Evolutionary conservation across 2,797 vertebrate species (phyloP).

Genomic region (Pipistrellus pygmaeus): DNA sequence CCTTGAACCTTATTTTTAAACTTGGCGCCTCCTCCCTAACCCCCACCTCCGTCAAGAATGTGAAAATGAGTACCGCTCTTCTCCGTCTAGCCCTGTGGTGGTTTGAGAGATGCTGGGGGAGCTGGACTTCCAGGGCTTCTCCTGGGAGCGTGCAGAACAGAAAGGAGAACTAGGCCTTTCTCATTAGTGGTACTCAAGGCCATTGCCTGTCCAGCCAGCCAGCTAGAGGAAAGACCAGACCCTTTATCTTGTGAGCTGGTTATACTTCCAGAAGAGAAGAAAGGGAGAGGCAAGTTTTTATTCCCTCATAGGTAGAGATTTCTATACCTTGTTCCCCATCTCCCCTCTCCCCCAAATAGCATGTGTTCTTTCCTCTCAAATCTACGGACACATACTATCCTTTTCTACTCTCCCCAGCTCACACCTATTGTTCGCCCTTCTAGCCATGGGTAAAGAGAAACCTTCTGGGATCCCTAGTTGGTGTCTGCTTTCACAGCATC

Average conservation of each 20-base stretch:
- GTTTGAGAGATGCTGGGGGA: conserved; percentile 16
- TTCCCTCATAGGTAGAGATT: not conserved
- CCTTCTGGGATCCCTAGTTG: not conserved
- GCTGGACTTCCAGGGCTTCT: not conserved
- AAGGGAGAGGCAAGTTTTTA: conserved; percentile 7
- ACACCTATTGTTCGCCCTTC: not conserved
- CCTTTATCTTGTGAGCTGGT: not conserved
- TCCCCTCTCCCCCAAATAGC: not conserved
- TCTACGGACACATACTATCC: not conserved
- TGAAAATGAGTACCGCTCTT: not conserved
- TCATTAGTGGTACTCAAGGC: not conserved
- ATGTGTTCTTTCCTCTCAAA: not conserved
- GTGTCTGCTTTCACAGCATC: not conserved
- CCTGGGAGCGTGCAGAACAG: not conserved
- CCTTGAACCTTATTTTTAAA: conserved; percentile 7
- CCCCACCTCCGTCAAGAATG: not conserved
- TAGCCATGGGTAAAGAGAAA: not conserved
- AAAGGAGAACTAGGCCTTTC: not conserved
- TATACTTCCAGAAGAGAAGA: not conserved
- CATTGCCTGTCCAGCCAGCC: not conserved
- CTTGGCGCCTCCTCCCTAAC: not conserved
- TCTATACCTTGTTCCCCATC: not conserved
- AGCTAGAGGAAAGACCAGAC: not conserved
- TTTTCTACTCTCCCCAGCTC: not conserved
- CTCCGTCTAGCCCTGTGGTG: not conserved